Evolutionary conservation across 2,113 vertebrate genomes (phyloP), one percentile per base, ranked within the genome.

Genomic region (Oncorhynchus tshawytscha): DNA sequence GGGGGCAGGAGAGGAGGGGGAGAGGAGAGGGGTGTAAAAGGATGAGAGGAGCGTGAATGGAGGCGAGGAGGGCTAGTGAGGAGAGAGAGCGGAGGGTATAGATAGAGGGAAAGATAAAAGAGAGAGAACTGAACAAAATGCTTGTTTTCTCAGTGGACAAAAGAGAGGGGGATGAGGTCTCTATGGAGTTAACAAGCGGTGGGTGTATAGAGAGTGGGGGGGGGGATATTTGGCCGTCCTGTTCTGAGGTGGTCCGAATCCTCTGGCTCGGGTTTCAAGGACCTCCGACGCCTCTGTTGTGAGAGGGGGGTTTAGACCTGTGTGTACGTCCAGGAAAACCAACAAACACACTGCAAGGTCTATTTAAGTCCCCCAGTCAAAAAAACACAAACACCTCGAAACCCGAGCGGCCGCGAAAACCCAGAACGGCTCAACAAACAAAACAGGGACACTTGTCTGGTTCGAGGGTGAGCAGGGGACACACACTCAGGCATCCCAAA

Each of bases 231-330:
- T n/a, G 59, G 72, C 85, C 82, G 70, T 82, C 86, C 60, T 59
- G 65, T 0, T 73, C 67, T 60, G 34, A 81, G 82, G 59, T 88
- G 59, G 72, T 84, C 82, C 81, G 51, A 80, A 74, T 24, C 49
- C 29, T 22, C 59, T 75, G 74, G 75, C 68, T 77, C 9, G 0
- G 22, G 68, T 77, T 77, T 67, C 73, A 75, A 24, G 25, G 45
- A 7, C 39, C 67, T 65, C 39, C 12, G 65, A 51, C 34, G 22
- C 39, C 16, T 71, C 57, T 71, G 34, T 65, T 65, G 75, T 71
- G 75, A 71, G 34, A 65, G 45, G 59, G 54, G 75, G 62, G 70
- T 77, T 54, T 64, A 65, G 34, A 25, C 27, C 20, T 18, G 59
- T 45, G 49, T 59, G 49, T 70, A 60, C 54, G 27, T 45, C 49